Percentiles rank a stretch among this genome's conserved stretches.
phyloP scores from a whole-genome alignment of 30 jellyfish, hydroid and myxozoan genomes.

The Nemopilema nomurai region DNA sequence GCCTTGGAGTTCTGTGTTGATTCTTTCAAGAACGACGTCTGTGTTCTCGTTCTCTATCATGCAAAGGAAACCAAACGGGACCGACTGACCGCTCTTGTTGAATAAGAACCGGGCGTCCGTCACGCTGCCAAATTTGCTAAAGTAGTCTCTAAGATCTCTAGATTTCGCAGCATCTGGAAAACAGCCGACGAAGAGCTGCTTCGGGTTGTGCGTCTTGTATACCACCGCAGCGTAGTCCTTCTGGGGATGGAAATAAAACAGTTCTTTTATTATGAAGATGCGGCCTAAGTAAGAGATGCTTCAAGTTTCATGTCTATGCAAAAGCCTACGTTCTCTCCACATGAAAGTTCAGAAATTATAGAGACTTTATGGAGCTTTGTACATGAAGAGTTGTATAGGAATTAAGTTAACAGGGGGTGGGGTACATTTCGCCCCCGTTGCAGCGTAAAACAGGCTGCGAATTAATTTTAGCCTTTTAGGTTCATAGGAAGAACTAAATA shows the following conservation, averaged over 20 bases:
- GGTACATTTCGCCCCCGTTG: too few relatives aligned
- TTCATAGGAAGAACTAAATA: too few relatives aligned
- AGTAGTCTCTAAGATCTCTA: conserved; percentile 29
- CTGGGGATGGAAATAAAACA: conserved; percentile 26
- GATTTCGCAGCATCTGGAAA: conserved; percentile 63
- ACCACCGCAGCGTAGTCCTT: conserved; percentile 61
- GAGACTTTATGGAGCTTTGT: too few relatives aligned
- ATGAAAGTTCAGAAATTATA: too few relatives aligned
- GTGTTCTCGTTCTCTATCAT: conserved; percentile 38
- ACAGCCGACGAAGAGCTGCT: conserved; percentile 66
- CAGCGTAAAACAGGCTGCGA: too few relatives aligned
- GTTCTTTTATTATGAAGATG: too few relatives aligned
- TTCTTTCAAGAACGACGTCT: conserved; percentile 23
- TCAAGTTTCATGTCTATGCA: too few relatives aligned
- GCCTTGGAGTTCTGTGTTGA: conserved; percentile 31
- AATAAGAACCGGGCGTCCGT: conserved; percentile 47
- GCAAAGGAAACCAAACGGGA: conserved; percentile 49
- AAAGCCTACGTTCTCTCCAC: too few relatives aligned
- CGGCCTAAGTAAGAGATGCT: too few relatives aligned
- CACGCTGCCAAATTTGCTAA: conserved; percentile 46
- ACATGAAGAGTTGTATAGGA: too few relatives aligned
- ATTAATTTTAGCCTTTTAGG: too few relatives aligned
- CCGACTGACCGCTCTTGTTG: conserved; percentile 50
- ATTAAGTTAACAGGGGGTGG: too few relatives aligned
- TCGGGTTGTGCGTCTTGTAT: conserved; percentile 54